phyloP scores from a whole-genome alignment of 2,797 vertebrate genomes.

The Helarctos malayanus region DNA sequence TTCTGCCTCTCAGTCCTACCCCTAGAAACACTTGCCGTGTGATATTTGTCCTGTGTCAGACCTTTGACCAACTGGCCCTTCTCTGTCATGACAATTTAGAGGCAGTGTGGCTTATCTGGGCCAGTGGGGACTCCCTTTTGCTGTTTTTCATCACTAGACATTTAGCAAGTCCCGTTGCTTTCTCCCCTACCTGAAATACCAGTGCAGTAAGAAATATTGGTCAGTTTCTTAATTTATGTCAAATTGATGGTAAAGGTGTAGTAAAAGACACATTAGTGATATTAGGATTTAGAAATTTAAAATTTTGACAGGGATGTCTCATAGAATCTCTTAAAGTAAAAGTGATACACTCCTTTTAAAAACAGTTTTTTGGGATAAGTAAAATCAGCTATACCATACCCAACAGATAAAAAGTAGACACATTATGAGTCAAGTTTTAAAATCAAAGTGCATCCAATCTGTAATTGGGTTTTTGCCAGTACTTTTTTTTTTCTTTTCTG shows the following conservation, averaged over 20 bases:
- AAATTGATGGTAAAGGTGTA: slow-evolving; percentile 55
- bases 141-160: slow-evolving; percentile 89
- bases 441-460: slow-evolving; percentile 59
- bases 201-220: slow-evolving; percentile 90
- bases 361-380: not conserved
- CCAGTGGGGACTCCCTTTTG: slow-evolving; percentile 87
- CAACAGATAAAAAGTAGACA: slow-evolving; percentile 36
- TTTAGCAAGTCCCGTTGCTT: slow-evolving; percentile 86
- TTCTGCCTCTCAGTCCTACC: slow-evolving; percentile 86
- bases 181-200: slow-evolving; percentile 79
- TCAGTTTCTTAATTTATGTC: slow-evolving; percentile 83
- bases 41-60: slow-evolving; percentile 88
- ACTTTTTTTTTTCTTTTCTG: not conserved
- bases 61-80: slow-evolving; percentile 90
- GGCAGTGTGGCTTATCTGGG: slow-evolving; percentile 86
- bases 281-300: slow-evolving; percentile 70
- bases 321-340: slow-evolving; percentile 46
- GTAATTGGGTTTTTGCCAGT: slow-evolving; percentile 61
- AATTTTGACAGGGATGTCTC: slow-evolving; percentile 51
- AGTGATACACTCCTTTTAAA: slow-evolving; percentile 48
- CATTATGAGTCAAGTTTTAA: slow-evolving; percentile 63
- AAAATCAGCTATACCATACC: slow-evolving; percentile 48
- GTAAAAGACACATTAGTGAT: slow-evolving; percentile 72
- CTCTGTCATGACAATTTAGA: slow-evolving; percentile 89
- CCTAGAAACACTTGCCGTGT: slow-evolving; percentile 84